These are phyloP conservation scores for Noctua pronuba DNA, from an alignment of 2,888 invertebrate species.

Conservation along the genomic window DNA sequence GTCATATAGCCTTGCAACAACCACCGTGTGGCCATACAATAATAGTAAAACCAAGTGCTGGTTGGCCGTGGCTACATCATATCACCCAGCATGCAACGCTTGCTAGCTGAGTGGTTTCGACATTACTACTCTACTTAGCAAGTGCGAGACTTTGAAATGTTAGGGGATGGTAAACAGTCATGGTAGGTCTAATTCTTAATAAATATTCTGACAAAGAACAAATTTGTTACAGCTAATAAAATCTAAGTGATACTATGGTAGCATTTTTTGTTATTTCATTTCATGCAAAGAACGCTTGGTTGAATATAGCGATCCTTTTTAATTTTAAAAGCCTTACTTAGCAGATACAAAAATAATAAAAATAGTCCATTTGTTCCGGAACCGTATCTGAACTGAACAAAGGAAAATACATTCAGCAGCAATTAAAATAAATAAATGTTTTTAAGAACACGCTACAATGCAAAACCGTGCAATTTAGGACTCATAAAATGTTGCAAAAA, in stretches of 20 bases:
- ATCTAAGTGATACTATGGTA: background rate
- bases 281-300: conserved; percentile 6
- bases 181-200: background rate
- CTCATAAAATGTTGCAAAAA: conserved; percentile 52
- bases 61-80: background rate
- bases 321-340: conserved; percentile 43
- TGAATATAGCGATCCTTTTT: conserved; percentile 28
- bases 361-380: conserved; percentile 42
- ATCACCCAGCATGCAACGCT: background rate
- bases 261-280: background rate
- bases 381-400: conserved; percentile 48
- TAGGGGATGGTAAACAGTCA: background rate
- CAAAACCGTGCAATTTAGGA: conserved; percentile 51
- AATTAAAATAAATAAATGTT: conserved; percentile 62
- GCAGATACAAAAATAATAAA: conserved; percentile 33
- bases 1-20: background rate
- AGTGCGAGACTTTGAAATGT: background rate
- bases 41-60: background rate
- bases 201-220: background rate
- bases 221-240: background rate
- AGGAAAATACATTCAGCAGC: conserved; percentile 35
- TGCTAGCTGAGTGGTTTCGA: background rate
- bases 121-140: background rate
- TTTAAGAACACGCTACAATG: conserved; percentile 53
- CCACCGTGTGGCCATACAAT: background rate